Conservation (phyloP, 2,797 vertebrate species). For the Moxostoma hubbsi region DNA sequence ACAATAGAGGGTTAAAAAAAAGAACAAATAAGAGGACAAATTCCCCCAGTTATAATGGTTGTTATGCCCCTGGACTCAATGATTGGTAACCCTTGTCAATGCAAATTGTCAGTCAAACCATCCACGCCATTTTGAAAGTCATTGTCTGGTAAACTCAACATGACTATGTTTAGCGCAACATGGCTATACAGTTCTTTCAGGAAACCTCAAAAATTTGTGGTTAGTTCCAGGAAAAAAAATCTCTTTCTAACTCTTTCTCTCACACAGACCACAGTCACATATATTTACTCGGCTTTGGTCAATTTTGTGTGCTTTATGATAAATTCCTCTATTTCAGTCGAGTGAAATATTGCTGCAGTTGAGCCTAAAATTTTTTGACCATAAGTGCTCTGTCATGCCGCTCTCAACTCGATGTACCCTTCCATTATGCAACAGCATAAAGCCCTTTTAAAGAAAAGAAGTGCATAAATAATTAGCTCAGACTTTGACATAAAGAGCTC, state of each 20-base stretch:
- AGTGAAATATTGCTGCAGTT: slow-evolving; percentile 28
- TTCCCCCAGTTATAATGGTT: too few relatives aligned
- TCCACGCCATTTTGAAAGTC: background rate
- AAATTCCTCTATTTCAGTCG: slow-evolving; percentile 37
- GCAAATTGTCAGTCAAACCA: background rate
- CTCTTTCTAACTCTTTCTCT: background rate
- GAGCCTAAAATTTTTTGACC: background rate
- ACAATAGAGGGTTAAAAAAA: too few relatives aligned
- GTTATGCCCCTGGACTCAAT: too few relatives aligned
- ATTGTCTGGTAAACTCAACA: slow-evolving; percentile 18
- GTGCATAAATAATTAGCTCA: slow-evolving; percentile 32
- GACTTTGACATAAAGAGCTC: slow-evolving; percentile 72
- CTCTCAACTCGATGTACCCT: slow-evolving; percentile 24
- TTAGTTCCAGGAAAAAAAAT: slow-evolving; percentile 38
- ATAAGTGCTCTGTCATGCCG: slow-evolving; percentile 7
- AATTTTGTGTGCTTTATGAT: slow-evolving; percentile 38
- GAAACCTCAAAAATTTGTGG: slow-evolving; percentile 17
- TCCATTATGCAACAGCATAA: background rate
- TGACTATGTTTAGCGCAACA: slow-evolving; percentile 20
- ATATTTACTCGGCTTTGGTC: slow-evolving; percentile 11
- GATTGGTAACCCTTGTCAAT: background rate
- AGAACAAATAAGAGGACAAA: too few relatives aligned
- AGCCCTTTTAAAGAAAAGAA: slow-evolving; percentile 28
- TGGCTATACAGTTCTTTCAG: slow-evolving; percentile 14
- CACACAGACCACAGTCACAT: background rate